Base-by-base conservation (phyloP, 2,888 invertebrate genomes). In the Prenolepis imparis region DNA sequence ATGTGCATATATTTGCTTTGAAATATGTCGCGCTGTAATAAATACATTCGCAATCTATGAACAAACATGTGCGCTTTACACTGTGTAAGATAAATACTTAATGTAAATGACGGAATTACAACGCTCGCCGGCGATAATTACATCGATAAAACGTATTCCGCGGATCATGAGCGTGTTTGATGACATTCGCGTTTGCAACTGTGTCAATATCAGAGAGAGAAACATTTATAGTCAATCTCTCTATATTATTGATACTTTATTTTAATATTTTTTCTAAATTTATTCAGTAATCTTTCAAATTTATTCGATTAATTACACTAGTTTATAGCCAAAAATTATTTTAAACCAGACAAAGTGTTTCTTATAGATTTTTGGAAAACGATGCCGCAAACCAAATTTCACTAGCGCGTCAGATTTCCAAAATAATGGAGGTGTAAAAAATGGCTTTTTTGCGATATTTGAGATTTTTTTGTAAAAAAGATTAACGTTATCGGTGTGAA, bases 41-140 rank as follows among this genome's bases (percentile, higher is more conserved):
- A 73, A 80, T 36, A 73, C 73, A 48, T 74, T 18, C 74, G 57
- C 59, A 28, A 77, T 77, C 77, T 70, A 55, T 39, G 9, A 57
- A 32, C 72, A 78, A 78, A 78, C 57, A 73, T 44, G 59, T 44
- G 73, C 73, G 32, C 74, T 59, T 78, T 78, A 24, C 78, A 24
- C 78, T 59, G 78, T 48, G 18, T 36, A 24, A 59, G 36, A 44
- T 73, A 80, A 80, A 80, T 80, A 80, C 59, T 80, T 80, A 57
- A 80, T 80, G 59, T 44, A 74, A 80, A 80, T 80, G 78, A 3
- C n/a, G 6, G 18, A 73, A 80, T 80, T 80, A 80, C 74, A 73
- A 59, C 32, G 78, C 78, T 73, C 59, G 36, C 15, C 24, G 21
- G 36, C 36, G 28, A 80, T 80, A 80, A 80, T 77, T 77, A 18